These are phyloP conservation scores for Rhinichthys klamathensis DNA, from an alignment of 2,113 vertebrate genomes.

Conservation along the genomic window DNA sequence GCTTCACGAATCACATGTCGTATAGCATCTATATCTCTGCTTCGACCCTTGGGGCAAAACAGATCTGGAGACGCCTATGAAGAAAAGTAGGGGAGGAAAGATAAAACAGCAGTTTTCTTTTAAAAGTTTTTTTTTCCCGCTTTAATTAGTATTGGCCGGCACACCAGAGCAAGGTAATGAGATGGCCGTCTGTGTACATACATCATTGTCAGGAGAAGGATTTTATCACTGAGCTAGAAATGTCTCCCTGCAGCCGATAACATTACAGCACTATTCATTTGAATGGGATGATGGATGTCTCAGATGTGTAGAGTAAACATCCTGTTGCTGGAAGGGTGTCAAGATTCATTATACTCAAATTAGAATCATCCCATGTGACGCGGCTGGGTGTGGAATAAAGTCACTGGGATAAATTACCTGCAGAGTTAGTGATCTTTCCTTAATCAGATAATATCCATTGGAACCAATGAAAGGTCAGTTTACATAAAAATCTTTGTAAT, in stretches of 20 bases:
- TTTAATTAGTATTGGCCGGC: neutral
- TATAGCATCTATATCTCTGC: constrained; percentile 90
- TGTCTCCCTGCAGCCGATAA: constrained; percentile 47
- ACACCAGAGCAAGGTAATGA: constrained; percentile 9
- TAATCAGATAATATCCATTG: constrained; percentile 12
- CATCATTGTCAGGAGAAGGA: constrained; percentile 35
- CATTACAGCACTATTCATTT: constrained; percentile 58
- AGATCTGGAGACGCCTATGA: constrained; percentile 88
- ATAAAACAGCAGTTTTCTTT: neutral
- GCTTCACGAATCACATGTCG: constrained; percentile 89
- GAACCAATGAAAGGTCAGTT: neutral
- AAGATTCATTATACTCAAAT: constrained; percentile 70
- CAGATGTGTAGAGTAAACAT: constrained; percentile 50
- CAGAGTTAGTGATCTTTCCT: neutral
- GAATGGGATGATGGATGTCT: constrained; percentile 63
- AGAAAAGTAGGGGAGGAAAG: neutral
- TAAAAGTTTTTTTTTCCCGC: neutral
- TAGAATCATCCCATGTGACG: constrained; percentile 39
- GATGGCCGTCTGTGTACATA: constrained; percentile 17
- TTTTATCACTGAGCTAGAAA: constrained; percentile 34
- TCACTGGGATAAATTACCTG: constrained; percentile 17
- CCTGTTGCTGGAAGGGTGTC: constrained; percentile 56
- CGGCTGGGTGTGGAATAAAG: constrained; percentile 9
- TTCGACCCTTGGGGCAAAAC: constrained; percentile 90
- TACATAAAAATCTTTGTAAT: neutral